Evolutionary conservation across 2,113 vertebrate genomes (phyloP), one percentile per base, ranked within the genome.

Genomic region (Salminus brasiliensis): DNA sequence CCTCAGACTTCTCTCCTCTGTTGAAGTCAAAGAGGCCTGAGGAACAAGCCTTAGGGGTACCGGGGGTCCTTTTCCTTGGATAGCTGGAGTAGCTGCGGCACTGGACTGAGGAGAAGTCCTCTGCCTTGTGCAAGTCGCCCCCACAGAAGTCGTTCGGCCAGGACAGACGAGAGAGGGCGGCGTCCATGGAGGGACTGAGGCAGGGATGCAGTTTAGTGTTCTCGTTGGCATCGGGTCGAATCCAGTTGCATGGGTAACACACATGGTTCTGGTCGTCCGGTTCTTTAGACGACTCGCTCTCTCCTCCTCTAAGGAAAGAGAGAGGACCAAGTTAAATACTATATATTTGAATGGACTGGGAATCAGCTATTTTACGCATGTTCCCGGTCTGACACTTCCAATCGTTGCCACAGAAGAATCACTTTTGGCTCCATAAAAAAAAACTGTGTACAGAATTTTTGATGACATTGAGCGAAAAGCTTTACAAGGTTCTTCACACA

Each of bases 21-120:
- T 95, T 90, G 0, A 95, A 94, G 65, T 96, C 95, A 8, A 95
- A 93, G 4, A 95, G 91, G 78, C 94, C 95, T 21, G 96, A 94
- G 45, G 94, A 93, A 82, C 91, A 96, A 87, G 93, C 95, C 91
- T 96, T 96, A 70, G 95, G 92, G 30, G 93, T 94, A 86, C 92
- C 93, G 3, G 94, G 94, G 12, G 95, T 93, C 86, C 97, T 95
- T 85, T 98, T 97, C 32, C 97, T 93, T 52, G 97, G 98, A 78
- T 98, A 99, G 76, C 98, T 99, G 85, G 97, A 98, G 89, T 95
- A 95, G 87, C 97, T 98, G 69, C 94, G 93, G 87, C 95, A 95
- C 15, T 94, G 91, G 67, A 95, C 87, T 0, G 95, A 92, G 1
- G 93, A 88, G 60, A 96, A 96, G 63, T 97, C 95, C 0, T 89